phyloP scores from a whole-genome alignment of 2,888 invertebrate species.

The Ichneumoninae sp. region DNA sequence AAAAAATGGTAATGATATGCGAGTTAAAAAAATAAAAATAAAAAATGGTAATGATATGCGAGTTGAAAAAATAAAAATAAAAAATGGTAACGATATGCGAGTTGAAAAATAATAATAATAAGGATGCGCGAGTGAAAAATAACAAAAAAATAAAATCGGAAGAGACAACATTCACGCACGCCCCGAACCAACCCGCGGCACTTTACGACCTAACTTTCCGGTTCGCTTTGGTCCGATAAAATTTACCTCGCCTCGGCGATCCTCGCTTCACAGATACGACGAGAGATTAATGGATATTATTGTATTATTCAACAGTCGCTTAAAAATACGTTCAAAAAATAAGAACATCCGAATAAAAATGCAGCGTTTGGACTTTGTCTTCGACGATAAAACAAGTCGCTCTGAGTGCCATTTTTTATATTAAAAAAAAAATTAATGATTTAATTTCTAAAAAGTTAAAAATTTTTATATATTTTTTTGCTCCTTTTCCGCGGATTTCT shows the following conservation, averaged over 20 bases:
- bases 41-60: neutral
- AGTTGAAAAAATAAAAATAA: too few species aligned
- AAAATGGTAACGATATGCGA: neutral
- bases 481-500: neutral
- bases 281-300: too few species aligned
- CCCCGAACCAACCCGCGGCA: neutral
- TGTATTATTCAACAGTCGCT: too few species aligned
- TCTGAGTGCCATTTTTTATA: neutral
- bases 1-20: neutral
- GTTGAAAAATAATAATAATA: too few species aligned
- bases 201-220: neutral
- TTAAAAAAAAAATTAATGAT: neutral
- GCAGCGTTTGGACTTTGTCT: neutral
- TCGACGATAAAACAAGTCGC: neutral
- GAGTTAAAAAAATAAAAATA: too few species aligned
- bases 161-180: slow-evolving; percentile 21
- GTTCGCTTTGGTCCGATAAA: neutral
- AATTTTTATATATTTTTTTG: neutral
- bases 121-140: too few species aligned
- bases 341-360: neutral
- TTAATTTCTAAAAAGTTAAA: neutral
- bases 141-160: neutral
- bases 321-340: neutral
- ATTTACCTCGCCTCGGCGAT: neutral
- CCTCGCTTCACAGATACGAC: neutral